Percentiles rank a stretch among this genome's conserved stretches.
Conservation (phyloP, 2,888 invertebrate species). For the Anarsia innoxiella region DNA sequence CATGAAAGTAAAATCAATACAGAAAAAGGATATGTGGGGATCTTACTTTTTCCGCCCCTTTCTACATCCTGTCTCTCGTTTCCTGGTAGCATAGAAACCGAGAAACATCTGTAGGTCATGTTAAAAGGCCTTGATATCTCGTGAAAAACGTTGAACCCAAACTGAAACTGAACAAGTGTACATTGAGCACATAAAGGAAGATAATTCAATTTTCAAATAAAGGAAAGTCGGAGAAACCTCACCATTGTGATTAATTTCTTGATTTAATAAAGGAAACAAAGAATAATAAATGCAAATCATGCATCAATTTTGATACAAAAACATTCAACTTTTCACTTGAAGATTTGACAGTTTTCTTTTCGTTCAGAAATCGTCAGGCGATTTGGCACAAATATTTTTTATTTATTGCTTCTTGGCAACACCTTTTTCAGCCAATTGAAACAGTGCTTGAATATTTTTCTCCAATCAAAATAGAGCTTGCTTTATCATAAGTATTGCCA, state of each 20-base stretch:
- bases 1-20: not conserved
- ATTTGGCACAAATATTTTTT: no score
- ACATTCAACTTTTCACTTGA: conserved; percentile 24
- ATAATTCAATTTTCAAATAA: conserved; percentile 10
- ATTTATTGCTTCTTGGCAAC: no score
- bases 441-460: conserved; percentile 1
- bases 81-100: conserved; percentile 96
- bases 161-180: conserved; percentile 79
- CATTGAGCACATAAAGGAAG: conserved; percentile 27
- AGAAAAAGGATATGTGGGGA: not conserved
- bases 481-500: no score
- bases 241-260: conserved; percentile 37
- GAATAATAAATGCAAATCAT: conserved; percentile 47
- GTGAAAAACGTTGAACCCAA: conserved; percentile 92
- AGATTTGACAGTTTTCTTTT: conserved; percentile 7
- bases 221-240: conserved; percentile 14
- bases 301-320: conserved; percentile 25
- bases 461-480: not conserved
- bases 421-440: conserved; percentile 4
- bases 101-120: conserved; percentile 91
- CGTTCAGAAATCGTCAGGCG: conserved; percentile 8
- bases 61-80: conserved; percentile 96
- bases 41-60: conserved; percentile 95
- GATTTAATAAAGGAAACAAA: conserved; percentile 3
- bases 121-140: conserved; percentile 88